Evolutionary conservation across 53 echinoderm and acorn worm genomes (phyloP), one percentile per base, ranked within the genome.

Genomic region (Stichopus horrens): DNA sequence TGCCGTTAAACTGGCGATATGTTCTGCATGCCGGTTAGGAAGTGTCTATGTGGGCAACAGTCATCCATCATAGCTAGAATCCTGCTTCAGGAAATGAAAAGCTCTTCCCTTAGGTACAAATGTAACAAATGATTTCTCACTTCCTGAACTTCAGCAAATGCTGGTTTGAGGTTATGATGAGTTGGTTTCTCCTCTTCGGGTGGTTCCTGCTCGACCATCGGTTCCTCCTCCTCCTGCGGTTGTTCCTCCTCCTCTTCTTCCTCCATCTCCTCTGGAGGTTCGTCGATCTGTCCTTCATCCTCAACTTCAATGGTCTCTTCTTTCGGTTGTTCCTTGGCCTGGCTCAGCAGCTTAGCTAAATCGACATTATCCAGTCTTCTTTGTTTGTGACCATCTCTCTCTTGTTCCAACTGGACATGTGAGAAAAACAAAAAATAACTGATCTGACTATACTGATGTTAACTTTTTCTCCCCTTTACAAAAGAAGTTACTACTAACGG

Each of bases 331-430:
- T 74, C 87, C 13, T 87, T 87, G 20, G 87, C 87, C 8, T 91
- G 93, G 74, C 88, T 92, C 88, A 94, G 86, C 4, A 92, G 58
- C 76, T 92, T 90, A 54, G 75, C 87, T 52, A 87, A 73, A 74
- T 87, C 87, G 7, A 87, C 87, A 75, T 87, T 75, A 20, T 91
- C 95, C 67, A 94, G 86, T 88, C 93, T 89, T 9, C 93, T 90
- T 54, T 93, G 92, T 85, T 95, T 92, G 91, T 95, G 95, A 53
- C 89, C 92, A 52, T 96, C 96, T 56, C 95, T 71, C 76, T 96
- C 96, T 21, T 88, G 90, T 68, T 96, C 96, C 90, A 96, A 86
- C 96, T 96, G 79, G 37, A 37, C 37, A 37, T 37, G 37, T 37
- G 37, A 37, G 37, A 2, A 37, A 37, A 37, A 37, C 37, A 37